Evolutionary conservation across 2,113 vertebrate genomes (phyloP).

Genomic region (Thamnaconus septentrionalis): DNA sequence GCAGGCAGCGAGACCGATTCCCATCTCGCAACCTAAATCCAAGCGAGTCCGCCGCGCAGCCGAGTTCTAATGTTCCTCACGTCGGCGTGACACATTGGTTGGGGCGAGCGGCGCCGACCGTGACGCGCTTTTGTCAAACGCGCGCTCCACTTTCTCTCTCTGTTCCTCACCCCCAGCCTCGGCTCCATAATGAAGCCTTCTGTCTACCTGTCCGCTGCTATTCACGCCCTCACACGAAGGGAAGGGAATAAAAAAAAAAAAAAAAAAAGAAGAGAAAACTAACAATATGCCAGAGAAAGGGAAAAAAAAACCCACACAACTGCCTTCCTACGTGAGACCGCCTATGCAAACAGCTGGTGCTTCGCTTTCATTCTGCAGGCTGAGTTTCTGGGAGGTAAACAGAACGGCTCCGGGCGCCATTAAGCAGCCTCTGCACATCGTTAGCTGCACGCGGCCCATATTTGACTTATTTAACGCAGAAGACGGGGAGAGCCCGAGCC

Average conservation of each 20-base stretch:
- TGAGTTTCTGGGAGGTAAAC: slow-evolving; percentile 50
- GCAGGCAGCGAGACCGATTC: too few species aligned
- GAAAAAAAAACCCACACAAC: neutral
- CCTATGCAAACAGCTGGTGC: slow-evolving; percentile 31
- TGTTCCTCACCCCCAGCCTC: slow-evolving; percentile 25
- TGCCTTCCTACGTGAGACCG: slow-evolving; percentile 31
- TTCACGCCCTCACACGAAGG: neutral
- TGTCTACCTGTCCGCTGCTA: slow-evolving; percentile 31
- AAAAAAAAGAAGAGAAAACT: slow-evolving; percentile 10
- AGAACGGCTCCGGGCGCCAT: slow-evolving; percentile 49
- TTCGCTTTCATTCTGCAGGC: slow-evolving; percentile 52
- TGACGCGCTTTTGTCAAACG: slow-evolving; percentile 60
- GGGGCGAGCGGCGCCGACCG: slow-evolving; percentile 46
- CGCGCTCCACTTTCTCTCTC: slow-evolving; percentile 15
- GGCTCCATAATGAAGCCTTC: slow-evolving; percentile 47
- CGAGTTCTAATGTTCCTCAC: slow-evolving; percentile 43
- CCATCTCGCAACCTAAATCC: too few species aligned
- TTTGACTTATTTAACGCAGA: slow-evolving; percentile 46
- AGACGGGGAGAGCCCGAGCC: slow-evolving; percentile 18
- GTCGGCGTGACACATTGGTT: slow-evolving; percentile 54
- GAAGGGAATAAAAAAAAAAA: neutral
- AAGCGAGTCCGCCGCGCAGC: slow-evolving; percentile 36
- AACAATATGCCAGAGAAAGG: too few species aligned
- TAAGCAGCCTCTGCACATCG: slow-evolving; percentile 35
- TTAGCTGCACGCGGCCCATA: slow-evolving; percentile 19